phyloP scores from a whole-genome alignment of 2,888 invertebrate genomes.

The Ischnus inquisitorius region DNA sequence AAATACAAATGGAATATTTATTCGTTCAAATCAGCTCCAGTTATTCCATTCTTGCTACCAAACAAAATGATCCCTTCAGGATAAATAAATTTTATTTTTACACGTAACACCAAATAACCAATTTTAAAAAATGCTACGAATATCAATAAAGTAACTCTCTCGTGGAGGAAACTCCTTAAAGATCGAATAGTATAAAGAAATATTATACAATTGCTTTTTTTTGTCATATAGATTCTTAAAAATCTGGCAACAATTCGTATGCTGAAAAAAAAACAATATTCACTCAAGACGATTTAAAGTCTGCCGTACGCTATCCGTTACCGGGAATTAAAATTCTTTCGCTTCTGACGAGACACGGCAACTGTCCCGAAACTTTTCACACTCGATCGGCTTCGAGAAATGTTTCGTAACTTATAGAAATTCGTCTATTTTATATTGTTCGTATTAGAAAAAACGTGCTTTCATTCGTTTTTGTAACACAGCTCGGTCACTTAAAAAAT shows the following conservation, averaged over 20 bases:
- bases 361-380: background rate
- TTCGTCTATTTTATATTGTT: background rate
- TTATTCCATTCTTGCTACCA: background rate
- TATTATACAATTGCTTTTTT: constrained; percentile 26
- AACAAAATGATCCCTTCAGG: background rate
- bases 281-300: background rate
- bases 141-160: constrained; percentile 21
- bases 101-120: constrained; percentile 26
- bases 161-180: constrained; percentile 23
- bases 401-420: background rate
- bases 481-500: background rate
- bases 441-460: background rate
- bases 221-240: constrained; percentile 10
- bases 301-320: background rate
- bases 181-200: constrained; percentile 20
- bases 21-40: background rate
- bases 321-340: background rate
- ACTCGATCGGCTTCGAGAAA: background rate
- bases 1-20: constrained; percentile 3
- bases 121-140: constrained; percentile 25
- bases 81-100: constrained; percentile 11
- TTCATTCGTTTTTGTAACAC: background rate
- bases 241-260: constrained; percentile 2
- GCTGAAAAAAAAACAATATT: constrained; percentile 9
- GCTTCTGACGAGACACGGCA: background rate